phyloP scores from a whole-genome alignment of 2,113 vertebrate species.

The Gopherus flavomarginatus region DNA sequence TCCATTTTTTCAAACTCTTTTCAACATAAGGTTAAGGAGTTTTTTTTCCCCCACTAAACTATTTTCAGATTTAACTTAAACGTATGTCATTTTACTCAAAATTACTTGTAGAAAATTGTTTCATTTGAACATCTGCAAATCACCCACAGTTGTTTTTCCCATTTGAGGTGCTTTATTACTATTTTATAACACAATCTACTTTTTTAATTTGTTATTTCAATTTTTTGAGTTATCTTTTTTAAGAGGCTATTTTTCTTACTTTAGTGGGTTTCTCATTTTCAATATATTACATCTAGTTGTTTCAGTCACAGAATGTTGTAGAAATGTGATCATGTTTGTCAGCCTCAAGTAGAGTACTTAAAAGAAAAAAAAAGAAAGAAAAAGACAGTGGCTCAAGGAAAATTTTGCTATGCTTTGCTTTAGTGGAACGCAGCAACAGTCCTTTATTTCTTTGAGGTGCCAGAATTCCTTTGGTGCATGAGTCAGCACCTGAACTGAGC shows the following conservation, averaged over 20 bases:
- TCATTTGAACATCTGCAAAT: constrained; percentile 41
- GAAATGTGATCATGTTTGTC: neutral
- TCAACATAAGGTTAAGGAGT: neutral
- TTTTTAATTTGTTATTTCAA: constrained; percentile 53
- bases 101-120: neutral
- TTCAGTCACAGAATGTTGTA: neutral
- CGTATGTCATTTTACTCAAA: neutral
- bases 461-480: neutral
- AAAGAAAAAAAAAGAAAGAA: neutral
- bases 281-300: neutral
- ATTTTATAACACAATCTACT: constrained; percentile 48
- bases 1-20: neutral
- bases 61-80: neutral
- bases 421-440: neutral
- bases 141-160: constrained; percentile 4
- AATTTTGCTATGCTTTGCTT: neutral
- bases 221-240: constrained; percentile 21
- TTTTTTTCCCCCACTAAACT: neutral
- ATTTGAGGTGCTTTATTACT: neutral
- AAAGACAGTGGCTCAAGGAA: neutral
- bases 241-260: neutral
- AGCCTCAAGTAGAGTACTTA: neutral
- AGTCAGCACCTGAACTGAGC: neutral
- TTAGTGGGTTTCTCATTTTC: neutral
- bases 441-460: neutral